Evolutionary conservation across 2,888 invertebrate species (phyloP).

Genomic region (Ectemnius lituratus): DNA sequence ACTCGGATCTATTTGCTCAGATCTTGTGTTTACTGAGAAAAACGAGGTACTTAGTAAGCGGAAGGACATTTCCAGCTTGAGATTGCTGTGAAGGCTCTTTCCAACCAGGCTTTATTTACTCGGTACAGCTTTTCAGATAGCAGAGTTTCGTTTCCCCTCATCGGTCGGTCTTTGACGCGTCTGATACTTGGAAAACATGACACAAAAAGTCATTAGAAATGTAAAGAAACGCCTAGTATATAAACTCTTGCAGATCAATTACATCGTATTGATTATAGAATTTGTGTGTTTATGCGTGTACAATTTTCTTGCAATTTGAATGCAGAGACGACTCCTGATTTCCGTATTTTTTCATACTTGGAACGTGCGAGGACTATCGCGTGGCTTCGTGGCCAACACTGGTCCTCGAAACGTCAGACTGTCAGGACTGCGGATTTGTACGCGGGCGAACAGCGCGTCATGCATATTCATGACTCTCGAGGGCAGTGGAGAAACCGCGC

Average conservation of each 20-base stretch:
- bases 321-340: no score
- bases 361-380: conserved; percentile 50
- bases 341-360: no score
- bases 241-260: no score
- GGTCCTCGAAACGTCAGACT: conserved; percentile 64
- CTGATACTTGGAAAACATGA: conserved; percentile 38
- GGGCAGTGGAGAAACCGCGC: conserved; percentile 35
- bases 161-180: conserved; percentile 9
- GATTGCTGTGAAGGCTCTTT: background rate
- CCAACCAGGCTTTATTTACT: conserved; percentile 8
- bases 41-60: background rate
- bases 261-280: no score
- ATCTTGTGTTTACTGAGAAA: conserved; percentile 1
- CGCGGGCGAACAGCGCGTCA: conserved; percentile 58
- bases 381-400: conserved; percentile 37
- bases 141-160: conserved; percentile 23
- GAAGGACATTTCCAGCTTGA: background rate
- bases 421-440: conserved; percentile 65
- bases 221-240: no score
- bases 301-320: no score
- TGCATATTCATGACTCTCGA: conserved; percentile 67
- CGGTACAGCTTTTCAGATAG: conserved; percentile 31
- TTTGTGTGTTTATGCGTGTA: no score
- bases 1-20: no score
- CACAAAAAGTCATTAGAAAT: background rate